Evolutionary conservation across 1,140 invertebrate species (phyloP).

Genomic region (Zaprionus davidi): DNA sequence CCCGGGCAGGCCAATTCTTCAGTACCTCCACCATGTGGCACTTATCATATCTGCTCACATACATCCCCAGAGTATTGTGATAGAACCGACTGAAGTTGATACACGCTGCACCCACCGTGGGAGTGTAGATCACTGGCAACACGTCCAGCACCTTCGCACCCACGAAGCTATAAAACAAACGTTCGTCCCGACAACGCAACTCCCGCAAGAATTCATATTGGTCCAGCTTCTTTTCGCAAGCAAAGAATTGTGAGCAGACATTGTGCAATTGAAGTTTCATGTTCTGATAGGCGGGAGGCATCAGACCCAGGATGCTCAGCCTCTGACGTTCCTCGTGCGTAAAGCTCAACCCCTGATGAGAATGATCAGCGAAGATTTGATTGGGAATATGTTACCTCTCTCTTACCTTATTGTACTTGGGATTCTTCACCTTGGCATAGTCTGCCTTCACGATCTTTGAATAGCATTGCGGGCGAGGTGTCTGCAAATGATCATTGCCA

Average conservation of each 20-base stretch:
- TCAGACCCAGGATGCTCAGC: conserved; percentile 89
- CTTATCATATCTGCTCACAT: conserved; percentile 97
- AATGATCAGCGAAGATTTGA: too few relatives aligned
- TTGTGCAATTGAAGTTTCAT: conserved; percentile 92
- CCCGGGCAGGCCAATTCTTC: conserved; percentile 72
- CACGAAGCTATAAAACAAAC: conserved; percentile 96
- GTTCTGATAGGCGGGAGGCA: conserved; percentile 92
- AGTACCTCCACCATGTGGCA: conserved; percentile 94
- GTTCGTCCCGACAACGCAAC: conserved; percentile 94
- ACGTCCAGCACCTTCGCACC: conserved; percentile 94
- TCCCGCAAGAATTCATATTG: conserved; percentile 93
- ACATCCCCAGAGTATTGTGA: conserved; percentile 92
- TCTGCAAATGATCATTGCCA: neutral
- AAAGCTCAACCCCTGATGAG: conserved; percentile 28
- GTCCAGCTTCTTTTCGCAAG: conserved; percentile 91
- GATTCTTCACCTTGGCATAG: conserved; percentile 2
- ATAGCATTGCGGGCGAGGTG: neutral
- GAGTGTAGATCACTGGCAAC: conserved; percentile 87
- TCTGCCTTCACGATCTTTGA: neutral
- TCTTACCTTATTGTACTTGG: conserved; percentile 29
- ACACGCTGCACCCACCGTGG: conserved; percentile 89
- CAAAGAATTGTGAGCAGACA: conserved; percentile 89
- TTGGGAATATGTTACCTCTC: neutral
- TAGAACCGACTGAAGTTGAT: conserved; percentile 84
- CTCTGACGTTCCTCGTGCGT: conserved; percentile 52